A percentile compares a stretch with the other conserved stretches of the same genome.
phyloP scores from a whole-genome alignment of 2,797 vertebrate genomes.

The Sebastes steindachneri region DNA sequence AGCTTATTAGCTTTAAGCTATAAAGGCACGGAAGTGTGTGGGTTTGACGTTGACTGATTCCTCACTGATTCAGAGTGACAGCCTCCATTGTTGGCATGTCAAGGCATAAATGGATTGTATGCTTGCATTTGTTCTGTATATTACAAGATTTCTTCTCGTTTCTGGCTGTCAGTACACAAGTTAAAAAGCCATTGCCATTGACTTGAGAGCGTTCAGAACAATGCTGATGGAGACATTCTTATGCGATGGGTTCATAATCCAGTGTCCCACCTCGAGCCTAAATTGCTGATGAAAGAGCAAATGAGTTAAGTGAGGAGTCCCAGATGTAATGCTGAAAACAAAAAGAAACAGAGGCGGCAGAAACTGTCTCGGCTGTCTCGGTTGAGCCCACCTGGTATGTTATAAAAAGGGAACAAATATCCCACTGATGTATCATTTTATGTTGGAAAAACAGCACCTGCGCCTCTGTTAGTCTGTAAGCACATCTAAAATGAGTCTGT shows the following conservation, averaged over 20 bases:
- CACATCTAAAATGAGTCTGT: slow-evolving; percentile 4
- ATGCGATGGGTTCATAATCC: background rate
- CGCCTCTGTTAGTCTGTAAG: slow-evolving; percentile 4
- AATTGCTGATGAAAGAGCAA: slow-evolving; percentile 33
- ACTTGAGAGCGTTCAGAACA: background rate
- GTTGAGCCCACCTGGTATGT: slow-evolving; percentile 22
- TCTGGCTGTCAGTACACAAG: background rate
- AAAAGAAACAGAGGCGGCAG: background rate
- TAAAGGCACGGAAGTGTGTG: slow-evolving; percentile 24
- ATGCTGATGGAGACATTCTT: slow-evolving; percentile 7
- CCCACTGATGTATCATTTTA: slow-evolving; percentile 13
- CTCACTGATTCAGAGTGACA: slow-evolving; percentile 43
- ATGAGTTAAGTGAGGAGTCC: slow-evolving; percentile 21
- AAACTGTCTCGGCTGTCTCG: background rate
- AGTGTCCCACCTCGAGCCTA: slow-evolving; percentile 6
- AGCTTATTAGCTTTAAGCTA: slow-evolving; percentile 20
- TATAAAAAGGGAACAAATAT: slow-evolving; percentile 5
- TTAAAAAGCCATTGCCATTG: slow-evolving; percentile 11
- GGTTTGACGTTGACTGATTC: slow-evolving; percentile 46
- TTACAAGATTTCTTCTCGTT: background rate
- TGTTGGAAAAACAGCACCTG: slow-evolving; percentile 34
- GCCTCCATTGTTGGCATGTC: slow-evolving; percentile 42
- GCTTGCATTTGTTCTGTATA: slow-evolving; percentile 14
- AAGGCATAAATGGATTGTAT: slow-evolving; percentile 23
- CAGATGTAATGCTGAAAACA: slow-evolving; percentile 1